phyloP scores from a whole-genome alignment of 2,888 invertebrate genomes.

The Lottia gigantea region DNA sequence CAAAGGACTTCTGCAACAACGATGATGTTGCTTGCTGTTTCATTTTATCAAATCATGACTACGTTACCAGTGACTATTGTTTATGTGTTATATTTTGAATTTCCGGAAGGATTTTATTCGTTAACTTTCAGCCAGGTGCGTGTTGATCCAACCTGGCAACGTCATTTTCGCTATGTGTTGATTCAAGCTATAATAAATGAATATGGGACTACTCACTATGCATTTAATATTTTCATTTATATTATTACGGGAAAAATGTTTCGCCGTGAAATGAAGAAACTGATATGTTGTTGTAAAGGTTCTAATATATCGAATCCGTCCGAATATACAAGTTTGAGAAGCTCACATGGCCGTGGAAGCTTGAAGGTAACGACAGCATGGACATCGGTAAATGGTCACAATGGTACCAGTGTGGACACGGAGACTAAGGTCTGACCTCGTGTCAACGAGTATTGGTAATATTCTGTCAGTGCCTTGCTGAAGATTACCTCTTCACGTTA shows the following conservation, averaged over 20 bases:
- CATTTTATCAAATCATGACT: constrained; percentile 64
- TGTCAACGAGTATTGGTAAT: not conserved
- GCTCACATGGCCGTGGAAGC: constrained; percentile 34
- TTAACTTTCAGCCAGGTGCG: constrained; percentile 31
- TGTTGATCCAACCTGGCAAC: constrained; percentile 48
- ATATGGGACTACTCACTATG: constrained; percentile 65
- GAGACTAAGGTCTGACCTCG: constrained; percentile 15
- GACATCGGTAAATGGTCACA: constrained; percentile 39
- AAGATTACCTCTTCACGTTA: too few relatives aligned
- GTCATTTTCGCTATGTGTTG: constrained; percentile 50
- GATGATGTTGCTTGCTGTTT: constrained; percentile 64
- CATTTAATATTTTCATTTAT: constrained; percentile 67
- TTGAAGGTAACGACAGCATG: constrained; percentile 39
- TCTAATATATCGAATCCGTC: constrained; percentile 39
- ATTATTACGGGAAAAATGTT: constrained; percentile 65
- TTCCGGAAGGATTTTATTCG: constrained; percentile 40
- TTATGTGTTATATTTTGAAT: constrained; percentile 53
- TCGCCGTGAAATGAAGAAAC: constrained; percentile 55
- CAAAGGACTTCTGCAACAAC: constrained; percentile 62
- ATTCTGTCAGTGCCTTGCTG: too few relatives aligned
- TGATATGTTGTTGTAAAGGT: constrained; percentile 39
- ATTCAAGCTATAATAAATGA: constrained; percentile 54
- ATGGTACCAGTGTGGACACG: constrained; percentile 5
- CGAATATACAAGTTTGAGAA: constrained; percentile 47
- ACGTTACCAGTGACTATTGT: constrained; percentile 63